Evolutionary conservation across 2,797 vertebrate species (phyloP).

Genomic region (Delichon dasypus): DNA sequence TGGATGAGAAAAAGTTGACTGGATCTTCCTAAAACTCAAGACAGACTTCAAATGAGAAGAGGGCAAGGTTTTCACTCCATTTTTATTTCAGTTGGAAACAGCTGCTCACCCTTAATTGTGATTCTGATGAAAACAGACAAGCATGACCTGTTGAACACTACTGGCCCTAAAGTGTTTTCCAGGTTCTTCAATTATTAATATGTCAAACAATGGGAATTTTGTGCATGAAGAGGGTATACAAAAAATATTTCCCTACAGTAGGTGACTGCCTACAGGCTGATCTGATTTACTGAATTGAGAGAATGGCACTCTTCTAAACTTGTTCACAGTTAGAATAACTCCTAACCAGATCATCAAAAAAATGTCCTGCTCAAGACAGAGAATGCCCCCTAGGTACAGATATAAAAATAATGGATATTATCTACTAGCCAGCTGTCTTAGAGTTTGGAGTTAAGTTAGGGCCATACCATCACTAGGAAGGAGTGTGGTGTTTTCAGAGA

Average conservation of each 20-base stretch:
- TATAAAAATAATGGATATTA: conserved; percentile 20
- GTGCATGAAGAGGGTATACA: conserved; percentile 34
- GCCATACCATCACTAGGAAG: not conserved
- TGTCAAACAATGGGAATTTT: conserved; percentile 49
- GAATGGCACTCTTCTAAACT: conserved; percentile 62
- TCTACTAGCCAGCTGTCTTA: not conserved
- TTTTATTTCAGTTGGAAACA: conserved; percentile 27
- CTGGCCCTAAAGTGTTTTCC: conserved; percentile 32
- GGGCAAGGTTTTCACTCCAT: not conserved
- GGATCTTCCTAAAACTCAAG: not conserved
- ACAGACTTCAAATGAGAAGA: conserved; percentile 13
- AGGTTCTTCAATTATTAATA: conserved; percentile 63
- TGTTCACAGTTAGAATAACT: conserved; percentile 62
- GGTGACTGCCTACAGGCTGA: conserved; percentile 58
- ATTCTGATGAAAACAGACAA: conserved; percentile 62
- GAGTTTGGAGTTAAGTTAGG: not conserved
- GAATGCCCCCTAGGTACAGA: not conserved
- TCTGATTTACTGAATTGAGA: conserved; percentile 56
- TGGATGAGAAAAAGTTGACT: not conserved
- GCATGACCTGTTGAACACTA: conserved; percentile 61
- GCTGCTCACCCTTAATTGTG: conserved; percentile 58
- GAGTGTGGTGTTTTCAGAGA: not conserved
- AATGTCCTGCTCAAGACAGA: conserved; percentile 41
- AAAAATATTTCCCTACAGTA: conserved; percentile 38
- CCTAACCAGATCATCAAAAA: conserved; percentile 30